phyloP scores from a whole-genome alignment of 2,113 vertebrate species.

The Engraulis encrasicolus region DNA sequence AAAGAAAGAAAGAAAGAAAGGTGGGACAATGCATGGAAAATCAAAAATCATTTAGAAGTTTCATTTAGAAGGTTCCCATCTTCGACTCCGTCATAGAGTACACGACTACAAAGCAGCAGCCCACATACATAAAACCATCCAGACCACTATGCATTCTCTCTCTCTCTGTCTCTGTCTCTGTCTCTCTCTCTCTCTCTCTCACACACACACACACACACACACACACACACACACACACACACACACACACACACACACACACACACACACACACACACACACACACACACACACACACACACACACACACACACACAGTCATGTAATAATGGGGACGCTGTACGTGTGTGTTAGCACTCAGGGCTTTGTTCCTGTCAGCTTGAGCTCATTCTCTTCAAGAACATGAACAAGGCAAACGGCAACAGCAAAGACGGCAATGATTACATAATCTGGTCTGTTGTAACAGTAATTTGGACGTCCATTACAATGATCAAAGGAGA shows the following conservation, averaged over 20 bases:
- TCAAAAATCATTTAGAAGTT: background rate
- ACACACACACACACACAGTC: background rate
- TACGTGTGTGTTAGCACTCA: background rate
- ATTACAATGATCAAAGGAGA: constrained; percentile 5
- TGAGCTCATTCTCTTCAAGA: background rate
- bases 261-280: background rate
- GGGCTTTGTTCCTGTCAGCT: background rate
- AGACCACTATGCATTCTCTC: too few species aligned
- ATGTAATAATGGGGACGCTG: background rate
- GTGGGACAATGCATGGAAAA: too few species aligned
- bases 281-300: too few species aligned
- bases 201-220: background rate
- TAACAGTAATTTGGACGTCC: background rate
- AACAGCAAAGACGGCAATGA: background rate
- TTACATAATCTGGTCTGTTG: background rate
- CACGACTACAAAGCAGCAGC: background rate
- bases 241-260: background rate
- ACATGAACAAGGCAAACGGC: background rate
- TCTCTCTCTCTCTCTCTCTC: background rate
- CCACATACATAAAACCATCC: background rate
- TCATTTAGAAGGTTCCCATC: background rate
- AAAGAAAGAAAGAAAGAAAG: background rate
- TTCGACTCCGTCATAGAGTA: background rate
- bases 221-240: too few species aligned
- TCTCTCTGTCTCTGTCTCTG: too few species aligned